Percentiles rank a stretch among this genome's conserved stretches.
Conservation (phyloP, 2,797 vertebrate species). For the Xenentodon cancila region DNA sequence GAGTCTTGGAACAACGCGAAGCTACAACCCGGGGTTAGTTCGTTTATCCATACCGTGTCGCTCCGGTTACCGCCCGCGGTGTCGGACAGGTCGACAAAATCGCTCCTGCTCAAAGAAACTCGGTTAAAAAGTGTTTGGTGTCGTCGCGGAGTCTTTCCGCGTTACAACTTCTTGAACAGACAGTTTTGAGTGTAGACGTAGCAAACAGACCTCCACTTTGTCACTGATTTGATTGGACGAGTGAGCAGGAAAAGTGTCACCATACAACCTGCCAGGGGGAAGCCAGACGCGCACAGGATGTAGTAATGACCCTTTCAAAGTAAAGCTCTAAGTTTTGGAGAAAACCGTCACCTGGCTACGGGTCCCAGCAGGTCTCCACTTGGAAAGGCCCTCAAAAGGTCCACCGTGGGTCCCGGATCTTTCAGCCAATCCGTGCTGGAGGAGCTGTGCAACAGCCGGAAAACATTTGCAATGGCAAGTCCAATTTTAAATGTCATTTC, state of each 20-base stretch:
- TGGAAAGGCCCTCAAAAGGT: too few species aligned
- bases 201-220: slow-evolving; percentile 35
- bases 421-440: too few species aligned
- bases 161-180: slow-evolving; percentile 33
- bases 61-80: slow-evolving; percentile 23
- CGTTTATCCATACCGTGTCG: slow-evolving; percentile 20
- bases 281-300: slow-evolving; percentile 22
- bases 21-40: neutral
- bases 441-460: too few species aligned
- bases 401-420: too few species aligned
- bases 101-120: neutral
- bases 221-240: slow-evolving; percentile 57
- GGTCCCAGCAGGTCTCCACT: too few species aligned
- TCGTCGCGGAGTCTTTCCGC: neutral
- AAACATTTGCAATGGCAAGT: too few species aligned
- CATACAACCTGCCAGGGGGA: neutral
- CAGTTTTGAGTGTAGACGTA: slow-evolving; percentile 47
- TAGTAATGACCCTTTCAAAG: slow-evolving; percentile 16
- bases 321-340: slow-evolving; percentile 8
- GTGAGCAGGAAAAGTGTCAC: neutral
- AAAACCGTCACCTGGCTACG: too few species aligned
- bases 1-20: slow-evolving; percentile 7
- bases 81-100: neutral
- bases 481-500: too few species aligned
- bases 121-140: neutral